Percentiles rank a stretch among this genome's conserved stretches.
Conservation (phyloP, 2,797 vertebrate genomes). For the Alosa sapidissima region DNA sequence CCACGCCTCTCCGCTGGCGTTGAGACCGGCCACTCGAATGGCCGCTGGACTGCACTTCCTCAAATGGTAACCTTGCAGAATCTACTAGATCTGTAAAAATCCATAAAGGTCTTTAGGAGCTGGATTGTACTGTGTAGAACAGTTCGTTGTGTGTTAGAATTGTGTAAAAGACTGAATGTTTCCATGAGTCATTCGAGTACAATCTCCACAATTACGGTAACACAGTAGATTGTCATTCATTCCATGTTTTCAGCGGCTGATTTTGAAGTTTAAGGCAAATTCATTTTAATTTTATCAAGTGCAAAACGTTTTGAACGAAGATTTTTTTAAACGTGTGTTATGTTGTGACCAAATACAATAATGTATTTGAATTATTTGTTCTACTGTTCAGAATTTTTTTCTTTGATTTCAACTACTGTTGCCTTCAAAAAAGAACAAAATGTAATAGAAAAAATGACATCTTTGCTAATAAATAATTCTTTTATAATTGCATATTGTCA, state of each 20-base stretch:
- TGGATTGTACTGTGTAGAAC: background rate
- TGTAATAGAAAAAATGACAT: background rate
- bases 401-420: background rate
- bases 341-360: slow-evolving; percentile 14
- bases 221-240: background rate
- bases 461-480: slow-evolving; percentile 4
- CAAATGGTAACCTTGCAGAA: slow-evolving; percentile 31
- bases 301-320: background rate
- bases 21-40: slow-evolving; percentile 52
- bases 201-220: background rate
- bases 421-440: background rate
- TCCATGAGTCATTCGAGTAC: background rate
- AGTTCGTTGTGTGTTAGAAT: no score
- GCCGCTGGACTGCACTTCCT: slow-evolving; percentile 39
- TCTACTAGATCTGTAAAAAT: background rate
- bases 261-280: background rate
- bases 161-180: background rate
- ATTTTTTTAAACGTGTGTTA: slow-evolving; percentile 1
- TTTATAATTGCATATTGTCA: background rate
- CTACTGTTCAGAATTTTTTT: background rate
- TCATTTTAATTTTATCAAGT: background rate
- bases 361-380: slow-evolving; percentile 20
- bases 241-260: background rate
- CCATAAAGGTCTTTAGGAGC: background rate
- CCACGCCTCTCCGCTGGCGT: slow-evolving; percentile 28